Conservation (phyloP, 1,140 invertebrate species). For the Sycophaga agraensis region DNA sequence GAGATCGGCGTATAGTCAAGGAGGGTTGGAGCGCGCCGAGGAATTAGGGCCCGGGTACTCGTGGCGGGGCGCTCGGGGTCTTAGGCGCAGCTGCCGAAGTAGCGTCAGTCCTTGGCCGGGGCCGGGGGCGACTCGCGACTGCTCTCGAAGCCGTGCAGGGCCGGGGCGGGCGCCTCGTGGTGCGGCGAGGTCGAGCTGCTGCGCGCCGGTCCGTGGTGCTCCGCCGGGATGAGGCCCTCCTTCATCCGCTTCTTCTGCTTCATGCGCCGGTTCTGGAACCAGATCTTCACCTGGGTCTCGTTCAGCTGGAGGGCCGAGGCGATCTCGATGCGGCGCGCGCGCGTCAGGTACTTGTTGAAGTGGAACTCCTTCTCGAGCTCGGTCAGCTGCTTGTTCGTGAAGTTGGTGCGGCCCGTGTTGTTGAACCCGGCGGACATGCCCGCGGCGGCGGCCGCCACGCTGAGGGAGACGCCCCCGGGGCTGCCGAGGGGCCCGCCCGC, state of each 20-base stretch:
- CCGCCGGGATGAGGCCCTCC: conserved; percentile 77
- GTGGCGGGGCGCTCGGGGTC: too few relatives aligned
- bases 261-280: conserved; percentile 93
- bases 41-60: background rate
- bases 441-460: conserved; percentile 27
- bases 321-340: conserved; percentile 95
- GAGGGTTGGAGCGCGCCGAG: too few relatives aligned
- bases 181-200: conserved; percentile 1
- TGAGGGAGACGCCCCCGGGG: conserved; percentile 29
- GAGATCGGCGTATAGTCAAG: too few relatives aligned
- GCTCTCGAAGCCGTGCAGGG: conserved; percentile 34
- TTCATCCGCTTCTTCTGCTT: conserved; percentile 93
- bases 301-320: conserved; percentile 94
- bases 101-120: conserved; percentile 47
- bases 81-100: background rate
- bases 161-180: background rate
- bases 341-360: conserved; percentile 97
- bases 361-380: conserved; percentile 99
- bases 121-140: conserved; percentile 49
- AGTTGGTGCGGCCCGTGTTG: conserved; percentile 92
- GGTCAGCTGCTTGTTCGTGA: conserved; percentile 98
- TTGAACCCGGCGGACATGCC: conserved; percentile 60
- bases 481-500: conserved; percentile 30
- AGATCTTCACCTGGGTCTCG: conserved; percentile 83
- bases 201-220: conserved; percentile 45